A percentile compares a stretch with the other conserved stretches of the same genome.
phyloP scores from a whole-genome alignment of 2,888 invertebrate genomes.

The Dryocosmus kuriphilus region DNA sequence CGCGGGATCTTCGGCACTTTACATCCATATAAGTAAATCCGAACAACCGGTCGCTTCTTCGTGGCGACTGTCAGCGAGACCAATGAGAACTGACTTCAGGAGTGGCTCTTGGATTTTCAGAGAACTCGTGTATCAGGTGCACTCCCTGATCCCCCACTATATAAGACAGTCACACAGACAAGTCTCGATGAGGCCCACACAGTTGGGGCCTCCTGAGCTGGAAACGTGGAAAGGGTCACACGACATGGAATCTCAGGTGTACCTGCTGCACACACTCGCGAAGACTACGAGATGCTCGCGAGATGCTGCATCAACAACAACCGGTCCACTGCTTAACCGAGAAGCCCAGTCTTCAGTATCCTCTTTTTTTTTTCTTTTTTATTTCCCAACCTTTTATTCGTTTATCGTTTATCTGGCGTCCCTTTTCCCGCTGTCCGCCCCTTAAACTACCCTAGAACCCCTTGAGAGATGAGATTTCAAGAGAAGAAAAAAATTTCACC shows the following conservation, averaged over 20 bases:
- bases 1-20: constrained; percentile 15
- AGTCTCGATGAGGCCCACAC: constrained; percentile 47
- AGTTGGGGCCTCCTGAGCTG: constrained; percentile 52
- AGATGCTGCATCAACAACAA: constrained; percentile 7
- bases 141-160: constrained; percentile 48
- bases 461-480: not conserved
- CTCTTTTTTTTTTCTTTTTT: constrained; percentile 53
- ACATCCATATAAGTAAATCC: constrained; percentile 23
- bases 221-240: constrained; percentile 46
- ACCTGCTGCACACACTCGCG: constrained; percentile 45
- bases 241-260: constrained; percentile 38
- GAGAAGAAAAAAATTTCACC: constrained; percentile 4
- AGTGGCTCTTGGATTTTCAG: constrained; percentile 64
- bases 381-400: constrained; percentile 45
- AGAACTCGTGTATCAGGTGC: constrained; percentile 64
- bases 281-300: constrained; percentile 48
- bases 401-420: constrained; percentile 38
- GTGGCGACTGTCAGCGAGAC: constrained; percentile 54
- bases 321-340: constrained; percentile 52
- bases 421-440: constrained; percentile 30
- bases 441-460: constrained; percentile 3
- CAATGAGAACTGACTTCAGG: constrained; percentile 59
- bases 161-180: constrained; percentile 25
- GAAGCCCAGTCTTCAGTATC: constrained; percentile 53
- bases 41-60: constrained; percentile 57